phyloP scores from a whole-genome alignment of 2,888 invertebrate species.

The Fragum whitleyi region DNA sequence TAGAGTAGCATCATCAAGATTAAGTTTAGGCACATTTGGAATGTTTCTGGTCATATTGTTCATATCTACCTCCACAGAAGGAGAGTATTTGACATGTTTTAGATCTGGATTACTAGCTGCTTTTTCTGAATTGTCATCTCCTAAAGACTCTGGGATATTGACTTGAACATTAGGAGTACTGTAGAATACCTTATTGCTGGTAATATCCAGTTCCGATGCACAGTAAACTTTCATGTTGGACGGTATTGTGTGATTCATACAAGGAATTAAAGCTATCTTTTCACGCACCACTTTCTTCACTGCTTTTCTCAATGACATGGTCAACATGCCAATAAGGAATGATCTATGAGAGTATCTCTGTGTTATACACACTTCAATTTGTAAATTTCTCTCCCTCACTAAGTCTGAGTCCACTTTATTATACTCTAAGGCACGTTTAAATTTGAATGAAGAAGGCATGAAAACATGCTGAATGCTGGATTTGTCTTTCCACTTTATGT shows the following conservation, averaged over 20 bases:
- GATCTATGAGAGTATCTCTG: slow-evolving; percentile 78
- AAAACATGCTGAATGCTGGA: slow-evolving; percentile 72
- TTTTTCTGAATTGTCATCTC: slow-evolving; percentile 57
- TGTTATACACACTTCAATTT: slow-evolving; percentile 80
- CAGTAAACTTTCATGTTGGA: slow-evolving; percentile 80
- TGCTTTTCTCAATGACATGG: slow-evolving; percentile 76
- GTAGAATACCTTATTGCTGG: slow-evolving; percentile 62
- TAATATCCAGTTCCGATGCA: slow-evolving; percentile 72
- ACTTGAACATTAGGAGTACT: slow-evolving; percentile 73
- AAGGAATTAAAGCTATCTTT: slow-evolving; percentile 77
- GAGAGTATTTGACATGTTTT: slow-evolving; percentile 37
- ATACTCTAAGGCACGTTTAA: slow-evolving; percentile 78
- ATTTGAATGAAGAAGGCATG: slow-evolving; percentile 73
- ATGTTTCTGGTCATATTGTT: slow-evolving; percentile 22
- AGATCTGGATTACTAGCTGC: slow-evolving; percentile 75
- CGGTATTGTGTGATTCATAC: slow-evolving; percentile 80
- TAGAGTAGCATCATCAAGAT: slow-evolving; percentile 38
- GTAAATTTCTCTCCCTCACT: slow-evolving; percentile 74
- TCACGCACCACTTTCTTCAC: slow-evolving; percentile 79
- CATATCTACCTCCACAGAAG: slow-evolving; percentile 58
- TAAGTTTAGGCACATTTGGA: slow-evolving; percentile 54
- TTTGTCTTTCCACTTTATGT: slow-evolving; percentile 55
- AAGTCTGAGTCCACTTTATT: slow-evolving; percentile 71
- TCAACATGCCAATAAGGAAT: slow-evolving; percentile 78
- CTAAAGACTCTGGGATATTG: slow-evolving; percentile 55